These are phyloP conservation scores for Agapostemon virescens DNA, from an alignment of 2,888 invertebrate species.

Conservation along the genomic window DNA sequence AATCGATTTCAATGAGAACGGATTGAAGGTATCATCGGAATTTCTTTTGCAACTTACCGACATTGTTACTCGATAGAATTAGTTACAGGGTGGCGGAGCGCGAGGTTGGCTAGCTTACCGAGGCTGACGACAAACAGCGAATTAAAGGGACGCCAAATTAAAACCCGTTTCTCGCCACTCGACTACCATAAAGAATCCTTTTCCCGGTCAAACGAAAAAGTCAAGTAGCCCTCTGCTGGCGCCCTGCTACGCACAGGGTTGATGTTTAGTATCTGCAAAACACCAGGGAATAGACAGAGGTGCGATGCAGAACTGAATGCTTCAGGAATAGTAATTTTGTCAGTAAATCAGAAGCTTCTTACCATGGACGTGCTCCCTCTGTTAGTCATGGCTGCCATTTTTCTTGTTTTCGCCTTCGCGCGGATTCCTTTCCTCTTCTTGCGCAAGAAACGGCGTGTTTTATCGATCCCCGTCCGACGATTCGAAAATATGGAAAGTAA, in stretches of 20 bases:
- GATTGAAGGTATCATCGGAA: not conserved
- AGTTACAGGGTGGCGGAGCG: not conserved
- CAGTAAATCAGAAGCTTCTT: slow-evolving; percentile 44
- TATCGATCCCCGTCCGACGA: not conserved
- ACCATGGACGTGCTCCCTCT: slow-evolving; percentile 22
- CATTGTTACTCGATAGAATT: not conserved
- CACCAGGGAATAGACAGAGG: slow-evolving; percentile 36
- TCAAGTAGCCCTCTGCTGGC: not conserved
- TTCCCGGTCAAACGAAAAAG: not conserved
- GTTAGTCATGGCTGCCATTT: slow-evolving; percentile 22
- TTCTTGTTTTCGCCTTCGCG: slow-evolving; percentile 33
- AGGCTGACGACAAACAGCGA: not conserved
- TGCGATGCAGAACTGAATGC: slow-evolving; percentile 23
- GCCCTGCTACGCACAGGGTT: not conserved
- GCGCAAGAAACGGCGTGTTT: not conserved
- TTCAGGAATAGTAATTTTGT: slow-evolving; percentile 43
- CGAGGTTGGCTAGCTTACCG: no score
- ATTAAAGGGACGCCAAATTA: slow-evolving; percentile 3
- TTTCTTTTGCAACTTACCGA: not conserved
- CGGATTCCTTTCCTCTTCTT: not conserved
- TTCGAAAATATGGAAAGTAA: not conserved
- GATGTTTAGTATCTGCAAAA: slow-evolving; percentile 16
- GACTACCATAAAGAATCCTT: slow-evolving; percentile 7
- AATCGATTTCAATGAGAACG: not conserved
- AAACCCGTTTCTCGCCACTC: not conserved